phyloP scores from a whole-genome alignment of 2,113 vertebrate species.

The Lophochroa leadbeateri region DNA sequence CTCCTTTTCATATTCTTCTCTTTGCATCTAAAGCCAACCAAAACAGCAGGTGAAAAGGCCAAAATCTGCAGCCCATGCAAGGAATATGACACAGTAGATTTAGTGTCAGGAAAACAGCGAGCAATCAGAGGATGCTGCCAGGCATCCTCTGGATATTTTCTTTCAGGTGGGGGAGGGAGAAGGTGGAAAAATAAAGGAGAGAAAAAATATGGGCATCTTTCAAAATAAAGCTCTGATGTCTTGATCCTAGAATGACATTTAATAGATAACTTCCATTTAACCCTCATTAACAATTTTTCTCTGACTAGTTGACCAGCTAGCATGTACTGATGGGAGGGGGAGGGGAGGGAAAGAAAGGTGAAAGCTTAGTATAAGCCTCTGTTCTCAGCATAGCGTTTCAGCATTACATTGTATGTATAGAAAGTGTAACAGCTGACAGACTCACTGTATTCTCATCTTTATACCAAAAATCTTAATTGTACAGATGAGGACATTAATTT shows the following conservation, averaged over 20 bases:
- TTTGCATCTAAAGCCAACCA: slow-evolving; percentile 79
- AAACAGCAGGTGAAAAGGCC: slow-evolving; percentile 80
- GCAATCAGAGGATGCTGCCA: slow-evolving; percentile 68
- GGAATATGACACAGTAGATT: slow-evolving; percentile 74
- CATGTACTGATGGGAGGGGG: neutral
- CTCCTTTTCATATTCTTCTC: slow-evolving; percentile 75
- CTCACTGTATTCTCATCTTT: neutral
- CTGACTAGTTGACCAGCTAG: slow-evolving; percentile 75
- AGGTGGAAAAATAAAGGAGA: slow-evolving; percentile 31
- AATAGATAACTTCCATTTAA: slow-evolving; percentile 76
- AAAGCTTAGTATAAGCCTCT: slow-evolving; percentile 47
- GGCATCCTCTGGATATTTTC: slow-evolving; percentile 56
- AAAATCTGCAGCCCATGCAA: slow-evolving; percentile 77
- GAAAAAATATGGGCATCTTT: slow-evolving; percentile 50
- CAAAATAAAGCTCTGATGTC: slow-evolving; percentile 53
- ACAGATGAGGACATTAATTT: neutral
- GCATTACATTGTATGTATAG: neutral
- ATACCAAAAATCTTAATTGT: neutral
- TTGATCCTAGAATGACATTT: slow-evolving; percentile 71
- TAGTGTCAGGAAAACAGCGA: slow-evolving; percentile 76
- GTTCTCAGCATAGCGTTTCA: slow-evolving; percentile 29
- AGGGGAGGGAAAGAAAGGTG: slow-evolving; percentile 28
- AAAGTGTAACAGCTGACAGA: neutral
- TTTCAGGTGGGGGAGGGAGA: slow-evolving; percentile 35
- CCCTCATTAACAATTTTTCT: slow-evolving; percentile 80